Evolutionary conservation across 2,113 vertebrate species (phyloP), one percentile per base, ranked within the genome.

Genomic region (Propithecus coquereli): DNA sequence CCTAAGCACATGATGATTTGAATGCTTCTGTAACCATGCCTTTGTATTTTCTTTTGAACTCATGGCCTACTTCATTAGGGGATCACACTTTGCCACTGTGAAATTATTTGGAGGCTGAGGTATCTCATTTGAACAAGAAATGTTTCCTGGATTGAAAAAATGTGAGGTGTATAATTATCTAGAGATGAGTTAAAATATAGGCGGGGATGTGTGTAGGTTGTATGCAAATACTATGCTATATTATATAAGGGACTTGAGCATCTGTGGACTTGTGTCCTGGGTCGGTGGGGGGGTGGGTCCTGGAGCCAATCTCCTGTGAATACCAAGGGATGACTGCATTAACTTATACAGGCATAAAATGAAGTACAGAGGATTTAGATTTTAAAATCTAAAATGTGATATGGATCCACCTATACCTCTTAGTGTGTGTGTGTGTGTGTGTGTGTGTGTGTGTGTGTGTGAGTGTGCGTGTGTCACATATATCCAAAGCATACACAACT

Each of bases 31-130:
- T 54, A 81, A 95, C 54, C 34, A 37, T n/a, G n/a, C 32, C 50
- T 32, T 87, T 93, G 27, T 43, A 65, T 86, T 96, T 96, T 90
- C 81, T 65, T 74, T 94, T 94, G 47, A 79, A 89, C 30, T 94
- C 12, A n/a, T 34, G 23, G 14, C 81, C 68, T 81, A 23, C 30
- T 13, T 92, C 81, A 90, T 71, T 94, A 93, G 65, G 63, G 11
- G 37, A 92, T 95, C 40, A 40, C 20, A 79, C 6, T 86, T 96
- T 92, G 9, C 17, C 20, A 92, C 16, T 77, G 37, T 86, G 76
- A 94, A 85, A 73, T 84, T 71, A 94, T 73, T 87, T 88, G 54
- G 32, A 34, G 43, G 12, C 87, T 68, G 9, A 80, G n/a, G 50
- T 86, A 79, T 95, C 16, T 77, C 61, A 90, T 68, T 93, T 63